phyloP scores from a whole-genome alignment of 2,888 invertebrate species.

The Melipona bicolor region DNA sequence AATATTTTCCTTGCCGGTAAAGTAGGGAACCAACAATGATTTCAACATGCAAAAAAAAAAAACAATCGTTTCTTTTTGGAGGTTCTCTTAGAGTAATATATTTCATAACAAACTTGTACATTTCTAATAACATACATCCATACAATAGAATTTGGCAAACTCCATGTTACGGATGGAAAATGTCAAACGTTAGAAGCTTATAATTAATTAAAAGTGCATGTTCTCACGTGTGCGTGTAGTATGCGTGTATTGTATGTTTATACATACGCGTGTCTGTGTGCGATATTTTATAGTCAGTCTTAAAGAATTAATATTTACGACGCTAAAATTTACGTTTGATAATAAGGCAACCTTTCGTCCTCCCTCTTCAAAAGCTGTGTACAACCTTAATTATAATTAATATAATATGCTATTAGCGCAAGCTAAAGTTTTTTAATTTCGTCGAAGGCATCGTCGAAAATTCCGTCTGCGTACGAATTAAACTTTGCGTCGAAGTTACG shows the following conservation, averaged over 20 bases:
- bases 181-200: conserved; percentile 40
- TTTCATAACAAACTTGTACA: conserved; percentile 77
- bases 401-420: background rate
- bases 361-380: conserved; percentile 52
- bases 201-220: conserved; percentile 35
- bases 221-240: background rate
- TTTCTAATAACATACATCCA: conserved; percentile 69
- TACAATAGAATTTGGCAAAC: conserved; percentile 52
- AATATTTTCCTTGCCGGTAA: background rate
- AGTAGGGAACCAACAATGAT: background rate
- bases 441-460: conserved; percentile 48
- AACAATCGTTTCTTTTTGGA: background rate
- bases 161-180: conserved; percentile 26
- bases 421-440: conserved; percentile 32
- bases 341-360: conserved; percentile 41
- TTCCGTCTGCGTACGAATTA: conserved; percentile 47
- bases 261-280: background rate
- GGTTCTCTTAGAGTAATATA: conserved; percentile 58
- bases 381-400: conserved; percentile 38
- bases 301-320: conserved; percentile 76
- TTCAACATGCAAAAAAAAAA: background rate
- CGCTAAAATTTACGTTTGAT: conserved; percentile 73
- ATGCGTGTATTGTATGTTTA: too few relatives aligned
- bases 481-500: conserved; percentile 19
- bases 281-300: conserved; percentile 75